Conservation (phyloP, 2,888 invertebrate species). For the Drosophila pullipes region DNA sequence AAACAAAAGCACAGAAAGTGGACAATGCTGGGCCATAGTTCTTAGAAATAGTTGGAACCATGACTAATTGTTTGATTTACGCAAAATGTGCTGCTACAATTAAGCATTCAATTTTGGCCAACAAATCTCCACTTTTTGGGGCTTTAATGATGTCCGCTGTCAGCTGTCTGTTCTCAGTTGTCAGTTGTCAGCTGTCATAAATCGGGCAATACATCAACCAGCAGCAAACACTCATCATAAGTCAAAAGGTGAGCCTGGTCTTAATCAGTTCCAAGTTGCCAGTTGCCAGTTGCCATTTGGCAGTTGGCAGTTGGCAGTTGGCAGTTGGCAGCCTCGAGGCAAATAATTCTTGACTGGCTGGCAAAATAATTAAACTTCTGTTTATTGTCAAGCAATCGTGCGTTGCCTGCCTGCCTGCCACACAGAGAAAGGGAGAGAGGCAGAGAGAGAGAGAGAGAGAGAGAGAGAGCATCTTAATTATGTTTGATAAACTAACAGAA, state of each 20-base stretch:
- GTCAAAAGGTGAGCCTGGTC: constrained; percentile 78
- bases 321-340: constrained; percentile 16
- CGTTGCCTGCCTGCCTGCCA: constrained; percentile 10
- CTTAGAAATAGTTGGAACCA: constrained; percentile 35
- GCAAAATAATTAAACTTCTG: constrained; percentile 81
- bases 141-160: constrained; percentile 49
- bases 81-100: constrained; percentile 55
- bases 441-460: not conserved
- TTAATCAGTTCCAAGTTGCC: constrained; percentile 55
- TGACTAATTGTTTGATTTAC: constrained; percentile 83
- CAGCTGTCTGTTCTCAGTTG: constrained; percentile 32
- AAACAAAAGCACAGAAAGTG: constrained; percentile 60
- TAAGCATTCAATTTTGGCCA: constrained; percentile 35
- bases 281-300: not conserved
- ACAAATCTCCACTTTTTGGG: constrained; percentile 28
- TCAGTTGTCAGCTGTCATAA: constrained; percentile 75
- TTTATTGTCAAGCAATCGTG: constrained; percentile 69
- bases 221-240: constrained; percentile 65
- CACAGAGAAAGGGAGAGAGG: not conserved
- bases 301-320: constrained; percentile 6
- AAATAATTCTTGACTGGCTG: constrained; percentile 21
- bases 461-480: constrained; percentile 69
- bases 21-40: constrained; percentile 42
- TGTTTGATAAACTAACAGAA: constrained; percentile 72
- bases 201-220: constrained; percentile 70